Base-by-base conservation (phyloP, 92 coral and sea anemone genomes). In the Zoanthus sociatus region DNA sequence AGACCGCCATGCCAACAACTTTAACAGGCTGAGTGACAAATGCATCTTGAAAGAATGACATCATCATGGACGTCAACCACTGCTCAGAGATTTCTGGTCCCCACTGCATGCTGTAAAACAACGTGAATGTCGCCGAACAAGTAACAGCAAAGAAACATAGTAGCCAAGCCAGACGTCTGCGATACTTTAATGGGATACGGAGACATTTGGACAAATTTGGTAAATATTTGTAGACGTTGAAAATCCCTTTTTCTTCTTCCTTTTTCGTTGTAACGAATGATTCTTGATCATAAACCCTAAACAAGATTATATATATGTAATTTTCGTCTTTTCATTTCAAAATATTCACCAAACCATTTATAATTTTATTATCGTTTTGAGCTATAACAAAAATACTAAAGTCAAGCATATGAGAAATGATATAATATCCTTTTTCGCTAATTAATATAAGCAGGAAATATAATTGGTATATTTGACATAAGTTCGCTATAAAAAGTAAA, bases 1-100 rank as follows among this genome's bases (percentile, higher is more conserved):
- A 90, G 11, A 88, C 67, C 6, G 95, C 95, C 33, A 90, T 75
- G 6, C 54, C 84, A 11, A 92, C 92, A 18, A 95, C 90, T 89
- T 96, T 96, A 21, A 94, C 78, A 50, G 98, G 98, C 70, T 96
- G 98, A 44, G 92, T 90, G 53, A 96, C 86, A 30, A 92, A 88
- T 17, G 94, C 98, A 33, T 95, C 97, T 89, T 96, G 98, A 44
- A 94, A 54, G 88, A 96, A 96, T 32, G 98, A 94, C 30, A 94
- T 89, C 58, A 96, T 88, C 71, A 96, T 90, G 15, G 98, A 92
- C 37, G 93, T 86, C 16, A 94, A 90, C 98, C 98, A 96, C 77
- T 92, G 90, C 20, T 95, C 88, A 7, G 98, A 96, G 10, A 81
- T 90, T 45, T 96, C 96, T 33, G 84, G 89, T 1, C 94, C 94